phyloP scores from a whole-genome alignment of 1,140 invertebrate genomes.

The Hormaphis cornu region DNA sequence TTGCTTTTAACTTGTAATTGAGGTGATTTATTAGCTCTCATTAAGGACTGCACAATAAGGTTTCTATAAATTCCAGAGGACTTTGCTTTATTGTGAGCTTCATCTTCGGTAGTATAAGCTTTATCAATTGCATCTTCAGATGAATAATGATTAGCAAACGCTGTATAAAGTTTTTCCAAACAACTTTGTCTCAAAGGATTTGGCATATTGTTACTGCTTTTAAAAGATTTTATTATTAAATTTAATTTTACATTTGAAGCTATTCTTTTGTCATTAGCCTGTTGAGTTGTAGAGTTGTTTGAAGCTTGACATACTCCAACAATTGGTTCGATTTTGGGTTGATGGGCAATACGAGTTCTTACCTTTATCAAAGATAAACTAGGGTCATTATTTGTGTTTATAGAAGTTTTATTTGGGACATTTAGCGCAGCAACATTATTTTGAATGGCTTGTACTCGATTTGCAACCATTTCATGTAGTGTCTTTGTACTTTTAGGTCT shows the following conservation, averaged over 20 bases:
- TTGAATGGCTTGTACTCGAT: neutral
- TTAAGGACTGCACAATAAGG: slow-evolving; percentile 24
- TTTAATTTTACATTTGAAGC: neutral
- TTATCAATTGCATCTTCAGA: slow-evolving; percentile 26
- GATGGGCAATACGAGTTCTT: slow-evolving; percentile 9
- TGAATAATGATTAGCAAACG: slow-evolving; percentile 24
- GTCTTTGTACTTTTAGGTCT: neutral
- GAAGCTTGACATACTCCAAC: neutral
- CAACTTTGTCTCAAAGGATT: slow-evolving; percentile 27
- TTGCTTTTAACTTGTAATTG: slow-evolving; percentile 7
- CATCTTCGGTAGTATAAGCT: slow-evolving; percentile 11
- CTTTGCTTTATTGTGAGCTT: slow-evolving; percentile 16
- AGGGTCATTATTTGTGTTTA: neutral
- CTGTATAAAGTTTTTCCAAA: slow-evolving; percentile 27
- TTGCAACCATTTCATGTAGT: slow-evolving; percentile 16
- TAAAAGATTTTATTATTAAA: slow-evolving; percentile 27
- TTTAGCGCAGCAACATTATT: neutral
- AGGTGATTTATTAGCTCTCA: slow-evolving; percentile 25
- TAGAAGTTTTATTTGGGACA: neutral
- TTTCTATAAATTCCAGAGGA: slow-evolving; percentile 17
- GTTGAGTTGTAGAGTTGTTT: neutral
- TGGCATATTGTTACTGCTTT: slow-evolving; percentile 26
- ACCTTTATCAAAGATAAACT: neutral
- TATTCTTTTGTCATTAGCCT: neutral
- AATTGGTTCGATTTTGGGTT: neutral